Evolutionary conservation across 2,797 vertebrate genomes (phyloP).

Genomic region (Corythornis leucogaster): DNA sequence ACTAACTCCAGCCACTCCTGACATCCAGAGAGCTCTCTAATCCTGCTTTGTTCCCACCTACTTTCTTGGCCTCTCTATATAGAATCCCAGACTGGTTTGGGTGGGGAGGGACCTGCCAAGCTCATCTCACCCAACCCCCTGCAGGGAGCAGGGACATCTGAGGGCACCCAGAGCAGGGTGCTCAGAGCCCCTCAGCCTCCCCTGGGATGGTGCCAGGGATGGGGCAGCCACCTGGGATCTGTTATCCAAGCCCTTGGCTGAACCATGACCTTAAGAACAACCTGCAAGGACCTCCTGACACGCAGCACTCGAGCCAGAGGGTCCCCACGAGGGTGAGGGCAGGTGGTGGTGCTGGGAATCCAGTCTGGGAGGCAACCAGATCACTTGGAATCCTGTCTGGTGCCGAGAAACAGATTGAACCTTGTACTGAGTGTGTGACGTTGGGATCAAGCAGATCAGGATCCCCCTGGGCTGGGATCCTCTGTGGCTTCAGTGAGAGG

Average conservation of each 20-base stretch:
- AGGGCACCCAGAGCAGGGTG: too few species aligned
- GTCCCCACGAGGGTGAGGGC: neutral
- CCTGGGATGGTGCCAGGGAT: too few species aligned
- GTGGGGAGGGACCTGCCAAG: neutral
- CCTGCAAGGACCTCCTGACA: neutral
- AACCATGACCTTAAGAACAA: neutral
- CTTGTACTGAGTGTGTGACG: neutral
- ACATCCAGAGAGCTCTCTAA: neutral
- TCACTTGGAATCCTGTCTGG: neutral
- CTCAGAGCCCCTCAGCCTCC: too few species aligned
- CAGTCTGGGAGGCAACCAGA: neutral
- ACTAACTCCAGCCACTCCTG: neutral
- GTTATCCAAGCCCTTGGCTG: neutral
- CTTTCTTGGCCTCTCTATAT: neutral
- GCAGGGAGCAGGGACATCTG: neutral
- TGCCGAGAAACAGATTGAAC: neutral
- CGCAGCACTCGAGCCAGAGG: fast-evolving
- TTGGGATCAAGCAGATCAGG: neutral
- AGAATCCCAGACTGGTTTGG: neutral
- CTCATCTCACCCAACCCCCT: neutral
- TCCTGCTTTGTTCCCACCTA: neutral
- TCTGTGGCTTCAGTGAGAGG: neutral
- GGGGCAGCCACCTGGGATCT: too few species aligned
- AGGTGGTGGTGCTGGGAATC: neutral
- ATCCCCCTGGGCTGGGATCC: neutral